These are phyloP conservation scores for Petrocephalus schoutedeni DNA, from an alignment of 2,797 vertebrate genomes.

Conservation along the genomic window DNA sequence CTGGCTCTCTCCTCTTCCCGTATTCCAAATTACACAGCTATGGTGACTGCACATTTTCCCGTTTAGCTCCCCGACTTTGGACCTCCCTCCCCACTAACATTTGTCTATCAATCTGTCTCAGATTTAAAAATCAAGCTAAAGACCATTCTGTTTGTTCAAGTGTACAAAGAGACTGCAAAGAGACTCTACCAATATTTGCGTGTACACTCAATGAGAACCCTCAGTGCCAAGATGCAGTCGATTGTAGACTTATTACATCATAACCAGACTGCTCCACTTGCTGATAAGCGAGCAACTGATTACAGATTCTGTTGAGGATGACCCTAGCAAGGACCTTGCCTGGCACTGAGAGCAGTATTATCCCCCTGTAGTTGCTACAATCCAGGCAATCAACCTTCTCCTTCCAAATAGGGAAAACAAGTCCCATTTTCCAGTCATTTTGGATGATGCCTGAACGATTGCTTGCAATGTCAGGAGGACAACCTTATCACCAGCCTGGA, in stretches of 20 bases:
- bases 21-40: no score
- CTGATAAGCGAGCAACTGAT: neutral
- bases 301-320: no score
- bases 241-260: neutral
- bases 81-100: no score
- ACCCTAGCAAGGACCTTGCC: no score
- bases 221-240: neutral
- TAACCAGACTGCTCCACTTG: neutral
- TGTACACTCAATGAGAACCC: neutral
- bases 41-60: no score
- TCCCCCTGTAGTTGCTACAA: neutral
- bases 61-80: no score
- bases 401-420: neutral
- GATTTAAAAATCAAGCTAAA: no score
- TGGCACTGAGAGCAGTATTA: neutral
- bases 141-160: no score
- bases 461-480: neutral
- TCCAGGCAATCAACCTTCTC: neutral
- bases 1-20: no score
- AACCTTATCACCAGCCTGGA: neutral
- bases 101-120: no score
- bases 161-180: no score
- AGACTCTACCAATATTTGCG: neutral
- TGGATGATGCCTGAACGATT: neutral
- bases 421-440: neutral